These are phyloP conservation scores for Clanis bilineata DNA, from an alignment of 2,888 invertebrate genomes.

Conservation along the genomic window DNA sequence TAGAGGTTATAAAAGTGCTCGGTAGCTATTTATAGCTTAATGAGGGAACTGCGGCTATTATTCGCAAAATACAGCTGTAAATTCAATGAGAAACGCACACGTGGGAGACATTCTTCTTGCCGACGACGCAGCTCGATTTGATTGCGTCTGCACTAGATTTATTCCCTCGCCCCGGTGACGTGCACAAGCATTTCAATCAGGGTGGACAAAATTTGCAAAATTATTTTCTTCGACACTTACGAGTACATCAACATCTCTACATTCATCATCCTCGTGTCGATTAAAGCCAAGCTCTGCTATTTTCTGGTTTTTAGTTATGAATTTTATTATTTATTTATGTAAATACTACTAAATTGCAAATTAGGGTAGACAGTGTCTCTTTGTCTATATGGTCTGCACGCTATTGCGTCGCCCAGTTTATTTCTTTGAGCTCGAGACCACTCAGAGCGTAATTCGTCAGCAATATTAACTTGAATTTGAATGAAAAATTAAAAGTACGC, in stretches of 20 bases:
- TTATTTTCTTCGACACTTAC: too few species aligned
- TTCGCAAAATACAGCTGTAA: constrained; percentile 54
- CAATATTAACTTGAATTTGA: neutral
- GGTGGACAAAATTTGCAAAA: too few species aligned
- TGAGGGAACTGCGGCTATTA: constrained; percentile 42
- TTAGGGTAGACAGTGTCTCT: too few species aligned
- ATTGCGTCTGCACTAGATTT: constrained; percentile 58
- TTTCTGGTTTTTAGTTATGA: too few species aligned
- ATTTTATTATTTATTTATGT: too few species aligned
- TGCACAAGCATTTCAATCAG: too few species aligned
- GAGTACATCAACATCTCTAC: too few species aligned
- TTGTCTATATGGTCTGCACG: too few species aligned
- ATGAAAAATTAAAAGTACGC: constrained; percentile 14
- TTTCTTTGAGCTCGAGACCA: constrained; percentile 28
- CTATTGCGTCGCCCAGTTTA: constrained; percentile 42
- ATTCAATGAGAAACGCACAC: constrained; percentile 48
- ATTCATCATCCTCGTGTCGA: too few species aligned
- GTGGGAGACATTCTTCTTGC: constrained; percentile 51
- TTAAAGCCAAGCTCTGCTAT: too few species aligned
- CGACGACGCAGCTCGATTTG: constrained; percentile 45
- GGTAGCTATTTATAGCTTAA: constrained; percentile 38
- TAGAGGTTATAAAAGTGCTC: constrained; percentile 30
- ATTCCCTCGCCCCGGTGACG: too few species aligned
- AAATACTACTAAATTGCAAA: too few species aligned
- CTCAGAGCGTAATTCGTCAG: constrained; percentile 1